Base-by-base conservation (phyloP, 1,140 invertebrate genomes). In the Drosophila pseudoananassae region DNA sequence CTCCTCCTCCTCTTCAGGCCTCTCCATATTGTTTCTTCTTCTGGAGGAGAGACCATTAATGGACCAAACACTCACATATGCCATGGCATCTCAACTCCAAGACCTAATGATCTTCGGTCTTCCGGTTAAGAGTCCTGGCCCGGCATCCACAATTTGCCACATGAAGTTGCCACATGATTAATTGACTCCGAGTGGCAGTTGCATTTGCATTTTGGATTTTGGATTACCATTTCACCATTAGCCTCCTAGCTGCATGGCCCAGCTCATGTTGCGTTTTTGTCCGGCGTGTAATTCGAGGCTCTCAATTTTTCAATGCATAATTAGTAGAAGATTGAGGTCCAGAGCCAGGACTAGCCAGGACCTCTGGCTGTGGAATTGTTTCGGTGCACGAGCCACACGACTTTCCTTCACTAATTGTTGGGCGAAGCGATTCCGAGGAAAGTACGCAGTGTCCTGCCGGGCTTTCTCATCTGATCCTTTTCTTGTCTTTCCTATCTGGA, bases 361-460 rank as follows among this genome's bases (percentile, higher is more conserved):
- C 82, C 82, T 53, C 82, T 87, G 52, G 36, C 82, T 87, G 82
- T 59, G 82, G 65, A 60, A 85, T 85, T 87, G 83, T 87, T 58
- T 64, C 46, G 63, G 43, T 43, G 36, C 82, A 87, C 76, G 76
- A 84, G 80, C 81, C 72, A 84, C 40, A 57, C 72, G 51, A 75
- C 38, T 49, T 56, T 56, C 54, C 20, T 75, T 59, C 46, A 65
- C 77, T 81, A 81, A 81, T 87, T 78, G 74, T 58, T 51, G 12
- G 25, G 52, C 17, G 40, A 6, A 33, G 14, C 36, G 45, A 12
- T 70, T 71, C 33, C 31, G 29, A 8, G 68, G 25, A 27, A 45
- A 68, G 47, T 53, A 51, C 15, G 8, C 29, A 33, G 33, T 33
- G 27, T 63, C 49, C 40, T 55, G 43, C 40, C 38, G 6, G 6